Percentiles rank a stretch among this genome's conserved stretches.
These are phyloP conservation scores for Carabus problematicus DNA, from an alignment of 2,888 invertebrate genomes.

Conservation along the genomic window DNA sequence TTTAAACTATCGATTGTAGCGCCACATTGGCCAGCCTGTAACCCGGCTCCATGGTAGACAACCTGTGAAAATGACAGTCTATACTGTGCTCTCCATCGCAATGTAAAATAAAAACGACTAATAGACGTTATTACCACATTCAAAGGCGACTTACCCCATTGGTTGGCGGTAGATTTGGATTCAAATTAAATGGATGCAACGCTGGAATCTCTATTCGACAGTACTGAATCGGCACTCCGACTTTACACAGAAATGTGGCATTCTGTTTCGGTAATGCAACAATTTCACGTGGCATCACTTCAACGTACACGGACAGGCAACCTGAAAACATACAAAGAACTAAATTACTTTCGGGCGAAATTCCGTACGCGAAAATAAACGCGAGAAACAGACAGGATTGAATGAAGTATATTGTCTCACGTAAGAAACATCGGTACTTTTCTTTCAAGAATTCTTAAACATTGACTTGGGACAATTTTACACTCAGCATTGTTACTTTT, in stretches of 20 bases:
- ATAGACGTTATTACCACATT: background rate
- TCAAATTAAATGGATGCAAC: constrained; percentile 59
- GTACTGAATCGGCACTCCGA: constrained; percentile 65
- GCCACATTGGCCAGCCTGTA: constrained; percentile 75
- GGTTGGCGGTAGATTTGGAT: constrained; percentile 54
- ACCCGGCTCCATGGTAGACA: constrained; percentile 61
- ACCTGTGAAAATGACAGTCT: constrained; percentile 49
- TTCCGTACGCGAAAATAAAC: too few relatives aligned
- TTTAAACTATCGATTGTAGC: constrained; percentile 69
- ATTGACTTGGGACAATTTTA: too few relatives aligned
- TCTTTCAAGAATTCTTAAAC: too few relatives aligned
- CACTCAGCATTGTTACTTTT: too few relatives aligned
- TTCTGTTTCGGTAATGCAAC: constrained; percentile 66
- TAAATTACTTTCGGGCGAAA: too few relatives aligned
- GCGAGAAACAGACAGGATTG: too few relatives aligned
- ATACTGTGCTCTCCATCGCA: too few relatives aligned
- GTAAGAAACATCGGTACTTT: too few relatives aligned
- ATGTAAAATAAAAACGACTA: constrained; percentile 3
- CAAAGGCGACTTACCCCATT: constrained; percentile 56
- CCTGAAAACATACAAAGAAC: constrained; percentile 47
- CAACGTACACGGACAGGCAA: constrained; percentile 56
- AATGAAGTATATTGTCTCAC: too few relatives aligned
- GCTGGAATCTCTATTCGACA: constrained; percentile 67
- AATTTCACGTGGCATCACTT: constrained; percentile 63
- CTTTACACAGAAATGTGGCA: constrained; percentile 66